A percentile compares a stretch with the other conserved stretches of the same genome.
These are phyloP conservation scores for Actenoides hombroni DNA, from an alignment of 2,113 vertebrate genomes.

Conservation along the genomic window DNA sequence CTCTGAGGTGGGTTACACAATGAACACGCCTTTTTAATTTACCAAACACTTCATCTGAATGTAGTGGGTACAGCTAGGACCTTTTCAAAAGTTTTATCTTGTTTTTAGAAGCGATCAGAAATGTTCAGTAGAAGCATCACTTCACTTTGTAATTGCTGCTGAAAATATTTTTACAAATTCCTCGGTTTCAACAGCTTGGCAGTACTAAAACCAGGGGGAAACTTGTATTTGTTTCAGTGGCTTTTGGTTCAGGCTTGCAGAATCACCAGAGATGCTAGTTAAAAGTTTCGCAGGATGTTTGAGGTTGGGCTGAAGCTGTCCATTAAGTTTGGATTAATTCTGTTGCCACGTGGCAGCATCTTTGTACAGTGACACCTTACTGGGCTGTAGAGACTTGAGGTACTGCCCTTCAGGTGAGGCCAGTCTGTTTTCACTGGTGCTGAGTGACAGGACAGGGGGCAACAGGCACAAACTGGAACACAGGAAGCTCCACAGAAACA, in stretches of 20 bases:
- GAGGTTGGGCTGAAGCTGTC: not conserved
- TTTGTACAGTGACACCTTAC: not conserved
- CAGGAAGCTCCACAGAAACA: no score
- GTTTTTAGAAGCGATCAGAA: not conserved
- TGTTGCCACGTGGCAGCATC: not conserved
- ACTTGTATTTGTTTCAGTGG: not conserved
- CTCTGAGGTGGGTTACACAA: rapidly evolving
- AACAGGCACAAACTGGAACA: no score
- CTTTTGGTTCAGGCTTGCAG: not conserved
- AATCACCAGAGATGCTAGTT: not conserved
- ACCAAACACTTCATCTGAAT: not conserved
- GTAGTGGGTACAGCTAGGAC: not conserved
- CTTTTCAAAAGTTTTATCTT: not conserved
- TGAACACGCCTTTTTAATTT: not conserved
- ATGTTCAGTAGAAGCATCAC: not conserved
- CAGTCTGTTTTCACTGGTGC: no score
- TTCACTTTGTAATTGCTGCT: not conserved
- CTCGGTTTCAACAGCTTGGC: not conserved
- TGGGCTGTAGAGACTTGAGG: not conserved
- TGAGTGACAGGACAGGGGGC: no score
- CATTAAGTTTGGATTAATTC: not conserved
- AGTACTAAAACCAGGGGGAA: not conserved
- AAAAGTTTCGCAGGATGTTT: not conserved
- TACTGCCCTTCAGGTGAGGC: not conserved
- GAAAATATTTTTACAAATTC: not conserved